A percentile compares a stretch with the other conserved stretches of the same genome.
Conservation (phyloP, 1,140 invertebrate genomes). For the Eupeodes corollae region DNA sequence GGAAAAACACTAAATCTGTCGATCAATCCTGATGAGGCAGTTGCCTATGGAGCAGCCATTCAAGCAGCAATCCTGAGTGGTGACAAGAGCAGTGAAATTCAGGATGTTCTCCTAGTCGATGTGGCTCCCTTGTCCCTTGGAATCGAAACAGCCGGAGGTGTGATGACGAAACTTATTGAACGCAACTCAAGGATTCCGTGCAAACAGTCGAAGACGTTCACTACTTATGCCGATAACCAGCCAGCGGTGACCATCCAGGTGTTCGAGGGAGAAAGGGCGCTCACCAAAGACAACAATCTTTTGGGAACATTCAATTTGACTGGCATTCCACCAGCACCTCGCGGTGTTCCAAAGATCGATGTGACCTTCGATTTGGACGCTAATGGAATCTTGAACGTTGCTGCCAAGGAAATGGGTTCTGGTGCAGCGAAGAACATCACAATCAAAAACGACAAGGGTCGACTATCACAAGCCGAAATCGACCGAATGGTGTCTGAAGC, state of each 20-base stretch:
- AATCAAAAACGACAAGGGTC: too few species aligned
- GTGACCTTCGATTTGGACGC: too few species aligned
- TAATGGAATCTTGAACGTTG: constrained; percentile 61
- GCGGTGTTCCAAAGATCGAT: constrained; percentile 68
- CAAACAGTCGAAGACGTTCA: constrained; percentile 53
- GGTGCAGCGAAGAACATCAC: constrained; percentile 68
- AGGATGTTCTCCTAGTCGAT: constrained; percentile 46
- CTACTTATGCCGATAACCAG: constrained; percentile 61
- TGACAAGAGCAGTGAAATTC: constrained; percentile 48
- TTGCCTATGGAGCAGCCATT: constrained; percentile 60
- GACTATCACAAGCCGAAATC: too few species aligned
- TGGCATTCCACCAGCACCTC: constrained; percentile 69
- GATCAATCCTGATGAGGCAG: constrained; percentile 72
- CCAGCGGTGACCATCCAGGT: constrained; percentile 57
- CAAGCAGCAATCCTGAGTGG: too few species aligned
- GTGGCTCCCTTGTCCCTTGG: constrained; percentile 47
- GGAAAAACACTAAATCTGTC: constrained; percentile 57
- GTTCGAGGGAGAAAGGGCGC: constrained; percentile 55
- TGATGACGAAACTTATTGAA: constrained; percentile 54
- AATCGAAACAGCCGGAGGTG: constrained; percentile 47
- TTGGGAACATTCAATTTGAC: too few species aligned
- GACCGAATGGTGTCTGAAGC: constrained; percentile 41
- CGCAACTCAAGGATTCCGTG: constrained; percentile 52
- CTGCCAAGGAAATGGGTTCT: constrained; percentile 45
- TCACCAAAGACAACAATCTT: constrained; percentile 64